Base-by-base conservation (phyloP, 2,113 vertebrate genomes). In the Azemiops feae region DNA sequence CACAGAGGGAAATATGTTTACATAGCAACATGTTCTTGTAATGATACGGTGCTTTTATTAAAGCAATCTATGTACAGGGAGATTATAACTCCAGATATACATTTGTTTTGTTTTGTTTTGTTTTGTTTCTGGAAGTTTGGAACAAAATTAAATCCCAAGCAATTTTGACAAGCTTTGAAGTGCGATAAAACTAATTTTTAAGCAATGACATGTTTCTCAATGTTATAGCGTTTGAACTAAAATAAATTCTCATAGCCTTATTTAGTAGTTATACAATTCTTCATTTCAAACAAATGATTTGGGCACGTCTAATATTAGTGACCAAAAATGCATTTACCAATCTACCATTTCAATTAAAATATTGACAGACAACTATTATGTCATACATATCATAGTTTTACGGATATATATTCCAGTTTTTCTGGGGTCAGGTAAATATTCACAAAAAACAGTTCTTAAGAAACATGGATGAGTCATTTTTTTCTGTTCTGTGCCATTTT, bases 281-380 rank as follows among this genome's bases (percentile, higher is more conserved):
- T 23, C 11, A 34, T 23, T 88, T 43, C 4, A 88, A 27, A 34
- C 52, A 87, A 92, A 64, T 92, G n/a, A 52, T 20, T 47, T 81
- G 74, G 34, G 20, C 18, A 43, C 2, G 0, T 43, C 74, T 39
- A 81, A 81, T 81, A 39, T 81, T 81, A 34, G 18, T 81, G 20
- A 39, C 6, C 16, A 22, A 53, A 23, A 54, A 88, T 74, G 74
- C 20, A 9, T 27, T 25, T 74, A 54, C 16, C 39, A 39, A 18
- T 55, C 52, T 74, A 87, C n/a, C 22, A 45, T 74, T 69, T 53
- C 47, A 47, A 27, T 27, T 54, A 34, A 5, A 92, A 94, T 95
- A 94, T 89, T 52, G 53, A 92, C 91, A 92, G 94, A 94, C 90
- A 95, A 52, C 93, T 92, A 57, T 53, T 87, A 95, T 95, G 88